Evolutionary conservation across 2,888 invertebrate genomes (phyloP).

Genomic region (Lochmaea crataegi): DNA sequence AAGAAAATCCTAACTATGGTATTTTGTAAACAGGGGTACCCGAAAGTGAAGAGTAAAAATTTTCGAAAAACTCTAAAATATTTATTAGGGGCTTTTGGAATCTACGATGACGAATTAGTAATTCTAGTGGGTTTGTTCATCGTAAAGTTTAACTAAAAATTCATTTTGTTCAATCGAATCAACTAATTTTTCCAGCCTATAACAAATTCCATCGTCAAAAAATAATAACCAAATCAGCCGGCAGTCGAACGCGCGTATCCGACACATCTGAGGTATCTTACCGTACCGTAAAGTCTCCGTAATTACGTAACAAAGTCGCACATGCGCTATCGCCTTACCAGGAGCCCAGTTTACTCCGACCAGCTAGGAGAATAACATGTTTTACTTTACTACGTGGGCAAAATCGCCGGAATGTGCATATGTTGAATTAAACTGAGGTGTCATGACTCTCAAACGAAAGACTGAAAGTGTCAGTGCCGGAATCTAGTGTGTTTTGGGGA

Average conservation of each 20-base stretch:
- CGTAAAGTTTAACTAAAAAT: not conserved
- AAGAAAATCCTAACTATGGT: too few species aligned
- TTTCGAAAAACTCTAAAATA: too few species aligned
- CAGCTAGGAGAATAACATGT: conserved; percentile 49
- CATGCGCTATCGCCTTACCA: conserved; percentile 46
- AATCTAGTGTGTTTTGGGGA: conserved; percentile 26
- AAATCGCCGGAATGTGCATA: conserved; percentile 51
- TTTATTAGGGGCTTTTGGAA: too few species aligned
- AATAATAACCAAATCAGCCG: conserved; percentile 1
- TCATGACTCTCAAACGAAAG: conserved; percentile 36
- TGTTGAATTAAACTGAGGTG: conserved; percentile 51
- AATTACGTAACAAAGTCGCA: conserved; percentile 42
- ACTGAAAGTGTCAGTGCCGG: conserved; percentile 28
- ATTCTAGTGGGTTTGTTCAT: too few species aligned
- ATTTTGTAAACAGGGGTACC: too few species aligned
- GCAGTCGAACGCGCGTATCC: conserved; percentile 6
- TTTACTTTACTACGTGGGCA: conserved; percentile 48
- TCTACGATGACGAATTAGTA: too few species aligned
- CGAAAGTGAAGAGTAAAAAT: too few species aligned
- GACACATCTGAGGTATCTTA: conserved; percentile 33
- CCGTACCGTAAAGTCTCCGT: conserved; percentile 21
- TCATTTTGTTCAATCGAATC: not conserved
- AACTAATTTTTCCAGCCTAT: conserved; percentile 2
- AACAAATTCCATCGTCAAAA: not conserved
- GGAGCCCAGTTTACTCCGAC: conserved; percentile 55